Evolutionary conservation across 30 jellyfish, hydroid and myxozoan species (phyloP).

Genomic region (Hydractinia symbiolongicarpus): DNA sequence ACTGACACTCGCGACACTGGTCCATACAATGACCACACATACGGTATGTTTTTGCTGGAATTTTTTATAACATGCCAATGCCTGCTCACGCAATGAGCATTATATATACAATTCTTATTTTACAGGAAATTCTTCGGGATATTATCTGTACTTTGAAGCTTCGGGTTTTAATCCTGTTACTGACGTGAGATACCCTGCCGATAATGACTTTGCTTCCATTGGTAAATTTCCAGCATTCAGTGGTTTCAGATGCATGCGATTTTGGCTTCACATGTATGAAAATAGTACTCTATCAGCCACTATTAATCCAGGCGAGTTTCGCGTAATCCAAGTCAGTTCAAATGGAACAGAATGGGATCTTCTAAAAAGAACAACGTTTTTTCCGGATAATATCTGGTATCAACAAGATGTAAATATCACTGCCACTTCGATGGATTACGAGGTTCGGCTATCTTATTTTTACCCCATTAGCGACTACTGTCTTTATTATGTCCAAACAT

Average conservation of each 20-base stretch:
- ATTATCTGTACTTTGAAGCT: slow-evolving; percentile 7
- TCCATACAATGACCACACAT: slow-evolving; percentile 4
- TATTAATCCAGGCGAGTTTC: not conserved
- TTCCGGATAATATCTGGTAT: not conserved
- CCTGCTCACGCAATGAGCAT: no score
- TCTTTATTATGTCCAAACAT: not conserved
- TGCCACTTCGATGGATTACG: not conserved
- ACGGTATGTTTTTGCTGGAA: not conserved
- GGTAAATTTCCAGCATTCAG: not conserved
- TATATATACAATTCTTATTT: not conserved
- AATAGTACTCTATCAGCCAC: not conserved
- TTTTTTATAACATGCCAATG: no score
- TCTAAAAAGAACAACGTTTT: not conserved
- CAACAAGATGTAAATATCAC: not conserved
- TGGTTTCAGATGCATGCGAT: slow-evolving; percentile 7
- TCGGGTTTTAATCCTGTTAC: not conserved
- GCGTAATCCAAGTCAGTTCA: not conserved
- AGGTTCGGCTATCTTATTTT: not conserved
- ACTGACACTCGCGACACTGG: not conserved
- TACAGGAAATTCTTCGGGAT: not conserved
- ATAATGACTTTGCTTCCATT: not conserved
- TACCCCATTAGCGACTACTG: not conserved
- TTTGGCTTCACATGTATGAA: slow-evolving; percentile 13
- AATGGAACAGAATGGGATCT: not conserved
- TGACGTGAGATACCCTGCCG: not conserved